Evolutionary conservation across 2,113 vertebrate genomes (phyloP).

Genomic region (Gnathochromis pfefferi): DNA sequence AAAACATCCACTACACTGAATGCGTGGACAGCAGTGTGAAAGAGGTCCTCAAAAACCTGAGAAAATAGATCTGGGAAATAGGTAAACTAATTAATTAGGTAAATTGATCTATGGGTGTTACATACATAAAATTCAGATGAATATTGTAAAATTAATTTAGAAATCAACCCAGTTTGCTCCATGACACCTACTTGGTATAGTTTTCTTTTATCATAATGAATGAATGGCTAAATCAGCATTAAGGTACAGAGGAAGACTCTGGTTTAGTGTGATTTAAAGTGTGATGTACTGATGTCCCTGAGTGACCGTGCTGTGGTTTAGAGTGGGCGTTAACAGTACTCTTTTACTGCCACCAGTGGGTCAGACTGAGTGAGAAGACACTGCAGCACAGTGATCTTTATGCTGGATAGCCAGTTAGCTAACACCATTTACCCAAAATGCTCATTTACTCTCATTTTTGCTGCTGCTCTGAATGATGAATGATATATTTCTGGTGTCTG

Average conservation of each 20-base stretch:
- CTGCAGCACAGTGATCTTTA: not conserved
- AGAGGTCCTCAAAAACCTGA: not conserved
- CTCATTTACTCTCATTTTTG: not conserved
- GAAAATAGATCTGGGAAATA: not conserved
- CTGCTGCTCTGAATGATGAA: not conserved
- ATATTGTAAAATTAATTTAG: not conserved
- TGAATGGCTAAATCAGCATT: not conserved
- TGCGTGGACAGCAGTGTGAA: not conserved
- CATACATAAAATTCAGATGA: not conserved
- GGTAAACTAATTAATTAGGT: not conserved
- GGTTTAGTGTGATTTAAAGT: not conserved
- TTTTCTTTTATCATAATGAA: not conserved
- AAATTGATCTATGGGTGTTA: not conserved
- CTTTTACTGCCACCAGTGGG: not conserved
- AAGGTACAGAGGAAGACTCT: not conserved
- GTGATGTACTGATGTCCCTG: not conserved
- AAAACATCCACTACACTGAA: not conserved
- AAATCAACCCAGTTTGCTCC: not conserved
- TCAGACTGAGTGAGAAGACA: not conserved
- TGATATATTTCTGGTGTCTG: not conserved
- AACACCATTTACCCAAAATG: not conserved
- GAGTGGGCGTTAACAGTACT: not conserved
- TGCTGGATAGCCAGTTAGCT: not conserved
- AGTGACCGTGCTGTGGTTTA: fast-evolving
- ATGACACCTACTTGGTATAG: not conserved